Evolutionary conservation across 1,140 invertebrate species (phyloP), one percentile per base, ranked within the genome.

Genomic region (Physella acuta): DNA sequence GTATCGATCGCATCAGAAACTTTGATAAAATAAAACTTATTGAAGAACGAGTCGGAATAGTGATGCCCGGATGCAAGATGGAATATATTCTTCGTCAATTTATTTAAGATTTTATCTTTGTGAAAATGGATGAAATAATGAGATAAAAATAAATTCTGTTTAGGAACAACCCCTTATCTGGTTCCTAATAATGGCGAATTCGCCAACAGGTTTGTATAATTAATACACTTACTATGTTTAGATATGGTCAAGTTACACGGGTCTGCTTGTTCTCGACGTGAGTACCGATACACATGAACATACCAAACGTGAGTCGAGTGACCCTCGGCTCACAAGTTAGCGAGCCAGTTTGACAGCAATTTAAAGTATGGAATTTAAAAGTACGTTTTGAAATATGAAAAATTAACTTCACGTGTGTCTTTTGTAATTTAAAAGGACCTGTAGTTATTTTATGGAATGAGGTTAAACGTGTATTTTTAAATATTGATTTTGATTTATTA

Each of bases 101-200:
- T 64, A 2, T 14, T 60, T 60, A 14, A 5, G 58, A 24, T 11
- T 60, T 31, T 11, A 30, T 11, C 33, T 14, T 14, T 26, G 8
- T 69, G 71, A 53, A 76, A 74, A 74, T 75, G 73, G 73, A 75
- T 63, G 73, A 74, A 76, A 72, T 56, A 63, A 61, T 67, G 56
- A 70, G 70, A 70, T 75, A 72, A 63, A 52, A 67, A 56, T 67
- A 52, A 52, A 1, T 67, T 37, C 33, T 49, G 20, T 24, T 4
- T 34, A 58, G 66, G 56, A 68, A 58, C 55, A 52, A 60, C 66
- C 66, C 66, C 66, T n/a, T 17, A 28, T 60, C 28, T 24, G 24
- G 66, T 68, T 68, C 66, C 66, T 68, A 49, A 58, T 30, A 20
- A 68, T 68, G 66, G 66, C 66, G 66, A 68, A 17, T 60, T 59